Evolutionary conservation across 2,797 vertebrate species (phyloP), one percentile per base, ranked within the genome.

Genomic region (Nannoperca obscura): DNA sequence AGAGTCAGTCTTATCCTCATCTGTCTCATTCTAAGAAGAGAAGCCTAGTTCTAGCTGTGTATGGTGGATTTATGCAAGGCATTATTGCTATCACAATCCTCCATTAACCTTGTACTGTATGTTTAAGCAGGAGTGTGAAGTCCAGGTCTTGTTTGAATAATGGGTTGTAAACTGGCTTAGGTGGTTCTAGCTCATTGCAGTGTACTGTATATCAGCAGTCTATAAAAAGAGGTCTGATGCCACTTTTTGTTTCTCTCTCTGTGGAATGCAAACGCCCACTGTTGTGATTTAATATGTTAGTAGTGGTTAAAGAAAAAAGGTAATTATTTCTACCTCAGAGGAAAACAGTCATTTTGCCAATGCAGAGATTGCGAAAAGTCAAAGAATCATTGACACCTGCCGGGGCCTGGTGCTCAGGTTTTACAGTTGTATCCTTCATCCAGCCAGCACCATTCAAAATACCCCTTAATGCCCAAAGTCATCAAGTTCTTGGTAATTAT

Each of bases 61-160:
- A 24, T 79, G 71, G 63, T 67, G 44, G 53, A 71, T 83, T 58
- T 73, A 66, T 74, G 50, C 54, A 63, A 83, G 83, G 84, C 84
- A 81, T 71, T 24, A 0, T 20, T 78, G 71, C 85, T 92, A 92
- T 93, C 90, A 86, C 66, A 30, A 42, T 68, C 76, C 54, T 73
- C 47, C 85, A 83, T 71, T 91, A 89, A 90, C 81, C 78, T 84
- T 89, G 83, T 60, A 60, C 66, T 86, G 75, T 73, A 49, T 86
- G 73, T 77, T 67, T 78, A 71, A 75, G 71, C 70, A 49, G 22
- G 3, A 86, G 80, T 86, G 55, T 89, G 81, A 88, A 83, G 84
- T 92, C 77, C 85, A 93, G 49, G 68, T 83, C 36, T 65, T 89
- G 83, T 93, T 91, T 93, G 89, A 80, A 84, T 71, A 85, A 61